Evolutionary conservation across 2,888 invertebrate genomes (phyloP), one percentile per base, ranked within the genome.

Genomic region (Megamerina dolium): DNA sequence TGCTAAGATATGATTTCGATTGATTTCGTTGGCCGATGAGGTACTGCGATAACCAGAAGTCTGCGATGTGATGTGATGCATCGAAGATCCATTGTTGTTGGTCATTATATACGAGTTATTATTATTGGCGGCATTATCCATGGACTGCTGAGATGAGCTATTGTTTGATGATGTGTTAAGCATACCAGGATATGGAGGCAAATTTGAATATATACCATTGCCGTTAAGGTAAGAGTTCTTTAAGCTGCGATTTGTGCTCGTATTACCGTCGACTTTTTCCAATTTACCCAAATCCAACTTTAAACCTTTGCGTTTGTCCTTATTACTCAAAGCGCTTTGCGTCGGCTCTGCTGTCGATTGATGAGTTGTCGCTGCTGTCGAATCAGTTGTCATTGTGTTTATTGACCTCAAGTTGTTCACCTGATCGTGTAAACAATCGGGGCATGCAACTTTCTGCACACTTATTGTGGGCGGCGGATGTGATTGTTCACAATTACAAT

Each of bases 211-310:
- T 36, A 56, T 66, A 31, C 52, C 51, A 30, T 64, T 66, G 42
- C 63, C 60, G 37, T 64, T 64, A 8, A 56, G 37, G 2, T 59
- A 55, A 17, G 58, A 50, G 0, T 60, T 54, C 2, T 55, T 44
- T 1, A 57, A 51, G 3, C 56, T 55, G 18, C 29, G 33, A 16
- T 46, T 53, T 43, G 49, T 57, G 9, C 43, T 53, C 4, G 49
- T 36, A 10, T 46, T 50, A 36, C 52, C 56, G 16, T 56, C 58
- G 14, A 45, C 41, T 17, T 55, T 59, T 17, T 60, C 63, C 63
- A 77, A 68, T 60, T 75, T 76, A 53, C 76, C 76, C 61, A 83
- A 75, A 63, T 83, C 83, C 60, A 83, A 71, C 68, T 78, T 78
- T 54, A 83, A 73, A 55, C 77, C 77, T 51, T 70, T 74, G 16